phyloP scores from a whole-genome alignment of 1,140 invertebrate species.

The Parasteatoda tepidariorum region DNA sequence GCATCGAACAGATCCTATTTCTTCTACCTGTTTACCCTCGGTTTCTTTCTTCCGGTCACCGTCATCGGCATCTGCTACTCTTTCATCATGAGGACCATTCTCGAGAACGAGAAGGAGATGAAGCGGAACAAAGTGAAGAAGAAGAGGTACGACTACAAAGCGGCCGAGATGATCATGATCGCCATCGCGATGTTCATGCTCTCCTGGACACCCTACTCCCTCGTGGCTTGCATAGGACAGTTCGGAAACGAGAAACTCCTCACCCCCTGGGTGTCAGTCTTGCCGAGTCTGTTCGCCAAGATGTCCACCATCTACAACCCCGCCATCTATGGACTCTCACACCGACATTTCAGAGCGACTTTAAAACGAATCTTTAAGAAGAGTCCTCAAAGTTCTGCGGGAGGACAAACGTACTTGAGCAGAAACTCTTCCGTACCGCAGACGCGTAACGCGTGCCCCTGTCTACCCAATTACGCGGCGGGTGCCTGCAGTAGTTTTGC shows the following conservation, averaged over 20 bases:
- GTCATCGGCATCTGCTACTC: constrained; percentile 79
- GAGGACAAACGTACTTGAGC: background rate
- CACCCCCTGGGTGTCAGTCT: constrained; percentile 74
- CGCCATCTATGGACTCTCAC: constrained; percentile 58
- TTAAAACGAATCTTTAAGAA: constrained; percentile 15
- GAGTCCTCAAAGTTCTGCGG: background rate
- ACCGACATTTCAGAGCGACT: constrained; percentile 46
- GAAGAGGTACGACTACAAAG: constrained; percentile 65
- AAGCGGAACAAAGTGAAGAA: constrained; percentile 40
- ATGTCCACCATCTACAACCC: constrained; percentile 64
- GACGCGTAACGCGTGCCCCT: background rate
- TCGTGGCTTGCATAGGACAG: constrained; percentile 75
- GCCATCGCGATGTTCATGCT: constrained; percentile 80
- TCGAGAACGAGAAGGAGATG: constrained; percentile 70
- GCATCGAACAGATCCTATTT: constrained; percentile 76
- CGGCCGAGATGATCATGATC: constrained; percentile 76
- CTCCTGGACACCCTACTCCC: constrained; percentile 82
- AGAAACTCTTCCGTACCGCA: constrained; percentile 6
- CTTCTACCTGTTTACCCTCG: constrained; percentile 77
- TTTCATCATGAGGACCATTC: constrained; percentile 73
- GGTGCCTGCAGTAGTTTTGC: constrained; percentile 2
- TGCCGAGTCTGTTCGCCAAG: constrained; percentile 83
- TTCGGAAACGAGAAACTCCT: constrained; percentile 66
- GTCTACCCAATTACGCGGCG: background rate
- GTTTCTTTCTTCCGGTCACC: constrained; percentile 76